These are phyloP conservation scores for Drosophila nigricruria DNA, from an alignment of 2,888 invertebrate species.

Conservation along the genomic window DNA sequence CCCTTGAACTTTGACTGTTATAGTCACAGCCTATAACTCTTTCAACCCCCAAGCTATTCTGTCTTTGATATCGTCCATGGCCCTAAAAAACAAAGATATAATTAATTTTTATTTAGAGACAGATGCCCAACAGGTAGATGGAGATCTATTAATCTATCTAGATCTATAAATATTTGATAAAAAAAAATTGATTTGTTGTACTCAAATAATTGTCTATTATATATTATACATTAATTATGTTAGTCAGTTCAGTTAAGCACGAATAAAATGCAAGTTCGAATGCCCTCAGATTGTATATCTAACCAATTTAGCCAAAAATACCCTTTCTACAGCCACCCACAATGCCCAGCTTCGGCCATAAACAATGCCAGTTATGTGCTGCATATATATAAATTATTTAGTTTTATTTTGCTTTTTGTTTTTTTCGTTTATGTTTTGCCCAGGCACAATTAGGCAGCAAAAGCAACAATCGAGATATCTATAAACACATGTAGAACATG, in stretches of 20 bases:
- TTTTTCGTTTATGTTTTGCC: slow-evolving; percentile 23
- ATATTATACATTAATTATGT: slow-evolving; percentile 5
- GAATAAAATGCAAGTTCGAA: slow-evolving; percentile 22
- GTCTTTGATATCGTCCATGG: too few relatives aligned
- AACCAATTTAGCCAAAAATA: slow-evolving; percentile 40
- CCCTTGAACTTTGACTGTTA: too few relatives aligned
- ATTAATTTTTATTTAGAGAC: too few relatives aligned
- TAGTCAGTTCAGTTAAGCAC: not conserved
- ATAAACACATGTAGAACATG: slow-evolving; percentile 74
- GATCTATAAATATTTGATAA: too few relatives aligned
- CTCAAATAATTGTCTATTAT: too few relatives aligned
- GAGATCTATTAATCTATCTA: too few relatives aligned
- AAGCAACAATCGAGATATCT: slow-evolving; percentile 49
- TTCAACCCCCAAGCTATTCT: too few relatives aligned
- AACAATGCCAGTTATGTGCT: slow-evolving; percentile 8
- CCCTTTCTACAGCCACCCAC: slow-evolving; percentile 15
- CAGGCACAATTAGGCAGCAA: slow-evolving; percentile 58
- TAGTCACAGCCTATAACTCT: too few relatives aligned
- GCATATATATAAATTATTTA: slow-evolving; percentile 34
- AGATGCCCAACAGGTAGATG: too few relatives aligned
- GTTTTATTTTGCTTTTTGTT: slow-evolving; percentile 20
- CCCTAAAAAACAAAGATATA: too few relatives aligned
- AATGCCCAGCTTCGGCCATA: not conserved
- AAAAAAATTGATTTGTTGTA: too few relatives aligned
- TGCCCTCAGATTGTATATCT: slow-evolving; percentile 18